Evolutionary conservation across 1,140 invertebrate genomes (phyloP), one percentile per base, ranked within the genome.

Genomic region (Drosophila arizonae): DNA sequence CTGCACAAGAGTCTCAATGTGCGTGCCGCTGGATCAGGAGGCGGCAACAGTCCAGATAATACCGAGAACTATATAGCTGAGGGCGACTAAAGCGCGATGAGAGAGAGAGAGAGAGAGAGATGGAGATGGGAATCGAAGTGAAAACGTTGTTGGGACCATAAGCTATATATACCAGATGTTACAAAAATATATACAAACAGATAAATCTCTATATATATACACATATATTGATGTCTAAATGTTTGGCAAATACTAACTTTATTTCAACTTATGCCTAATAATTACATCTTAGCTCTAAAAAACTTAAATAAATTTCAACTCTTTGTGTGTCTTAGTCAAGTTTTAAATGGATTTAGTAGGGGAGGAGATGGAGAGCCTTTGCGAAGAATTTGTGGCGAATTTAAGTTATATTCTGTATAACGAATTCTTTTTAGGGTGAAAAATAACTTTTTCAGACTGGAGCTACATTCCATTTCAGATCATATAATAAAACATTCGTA

Each of bases 1-100:
- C 91, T 97, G 51, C 88, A 90, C 50, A 91, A 82, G 8, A 91
- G 77, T 15, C 72, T 91, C 21, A 90, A 90, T 68, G 90, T 91
- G 0, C 72, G 81, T 4, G 69, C 72, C 0, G 71, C 62, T 6
- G 64, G 79, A 6, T 39, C 72, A 3, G 74, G 69, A 10, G 60
- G 76, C 6, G 71, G 71, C 58, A 85, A 79, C 45, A 91, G 90
- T 74, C 90, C 90, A 11, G 90, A 90, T 36, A 86, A 81, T 17
- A 70, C 77, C 2, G 84, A 90, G 24, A 77, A 68, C 39, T 91
- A 78, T 4, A 81, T 81, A 46, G 66, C 76, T 11, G 82, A 86
- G 26, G 82, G 68, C 0, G 79, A 86, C 15, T 82, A 81, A 45
- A 57, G 43, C 17, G 43, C 43, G 1, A n/a, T n/a, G n/a, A n/a